These are phyloP conservation scores for Halcyon malimbica DNA, from an alignment of 2,113 vertebrate species.

Conservation along the genomic window DNA sequence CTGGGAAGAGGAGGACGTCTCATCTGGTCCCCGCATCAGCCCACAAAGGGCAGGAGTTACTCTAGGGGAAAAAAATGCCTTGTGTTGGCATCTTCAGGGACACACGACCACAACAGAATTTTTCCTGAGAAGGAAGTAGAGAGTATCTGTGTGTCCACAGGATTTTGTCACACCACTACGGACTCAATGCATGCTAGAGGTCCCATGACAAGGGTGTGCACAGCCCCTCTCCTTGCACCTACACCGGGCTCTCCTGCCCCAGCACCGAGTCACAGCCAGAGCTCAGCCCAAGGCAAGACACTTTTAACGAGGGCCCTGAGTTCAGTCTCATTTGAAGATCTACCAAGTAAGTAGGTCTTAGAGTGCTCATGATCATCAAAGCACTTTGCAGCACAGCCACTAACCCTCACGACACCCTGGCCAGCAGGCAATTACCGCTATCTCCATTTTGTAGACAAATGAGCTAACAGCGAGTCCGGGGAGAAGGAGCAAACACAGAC, in stretches of 20 bases:
- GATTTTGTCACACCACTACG: not conserved
- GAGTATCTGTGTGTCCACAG: not conserved
- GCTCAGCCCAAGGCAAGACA: not conserved
- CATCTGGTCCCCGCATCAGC: not conserved
- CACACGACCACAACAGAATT: not conserved
- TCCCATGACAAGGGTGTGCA: accelerated
- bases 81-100: not conserved
- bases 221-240: not conserved
- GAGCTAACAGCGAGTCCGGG: not conserved
- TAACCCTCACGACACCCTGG: not conserved
- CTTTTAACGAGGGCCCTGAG: not conserved
- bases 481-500: not conserved
- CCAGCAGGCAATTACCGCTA: not conserved
- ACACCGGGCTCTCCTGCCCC: not conserved
- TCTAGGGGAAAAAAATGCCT: not conserved
- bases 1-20: not conserved
- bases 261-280: not conserved
- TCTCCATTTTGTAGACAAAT: not conserved
- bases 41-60: not conserved
- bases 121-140: not conserved
- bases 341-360: not conserved
- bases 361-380: not conserved
- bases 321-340: not conserved
- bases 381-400: not conserved
- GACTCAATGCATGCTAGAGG: not conserved